Evolutionary conservation across 2,797 vertebrate species (phyloP), one percentile per base, ranked within the genome.

Genomic region (Pseudochirops corinnae): DNA sequence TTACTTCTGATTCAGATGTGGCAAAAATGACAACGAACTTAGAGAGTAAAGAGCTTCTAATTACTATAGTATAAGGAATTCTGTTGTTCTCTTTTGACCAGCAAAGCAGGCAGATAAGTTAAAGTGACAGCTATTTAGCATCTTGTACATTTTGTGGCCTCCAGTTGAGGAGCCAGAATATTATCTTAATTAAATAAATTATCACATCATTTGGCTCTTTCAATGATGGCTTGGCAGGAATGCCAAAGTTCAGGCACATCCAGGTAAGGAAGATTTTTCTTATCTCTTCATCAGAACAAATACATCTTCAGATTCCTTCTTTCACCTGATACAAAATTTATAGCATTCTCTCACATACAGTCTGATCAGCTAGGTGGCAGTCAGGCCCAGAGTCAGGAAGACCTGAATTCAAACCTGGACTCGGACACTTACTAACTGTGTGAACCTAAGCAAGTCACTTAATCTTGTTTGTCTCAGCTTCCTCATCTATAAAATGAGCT

Each of bases 271-370:
- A 29, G 28, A 91, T 31, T 92, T 39, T 21, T 82, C 82, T 62
- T 56, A 24, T 24, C 18, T 3, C 10, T 55, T 96, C 87, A 82
- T 21, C 24, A 16, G 52, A 93, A 93, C 62, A 93, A 92, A 93
- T 10, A 0, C 50, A 24, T 55, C 33, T 91, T 92, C 4, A 96
- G 56, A 90, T 29, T 95, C 74, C 56, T 58, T 39, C 82, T 55
- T 94, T 52, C 18, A 94, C 87, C n/a, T 95, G n/a, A 29, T 26
- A 91, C 39, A 93, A 91, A 93, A 16, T 94, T 39, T 57, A 50
- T 58, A 53, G 46, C 91, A 28, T 56, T 92, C 6, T 91, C 39
- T 28, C 52, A n/a, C 4, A 12, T 24, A 12, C 91, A 52, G 90
- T 82, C 39, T 82, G n/a, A n/a, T 39, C 18, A 39, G 7, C 14